Evolutionary conservation across 2,888 invertebrate species (phyloP).

Genomic region (Calameuta filiformis): DNA sequence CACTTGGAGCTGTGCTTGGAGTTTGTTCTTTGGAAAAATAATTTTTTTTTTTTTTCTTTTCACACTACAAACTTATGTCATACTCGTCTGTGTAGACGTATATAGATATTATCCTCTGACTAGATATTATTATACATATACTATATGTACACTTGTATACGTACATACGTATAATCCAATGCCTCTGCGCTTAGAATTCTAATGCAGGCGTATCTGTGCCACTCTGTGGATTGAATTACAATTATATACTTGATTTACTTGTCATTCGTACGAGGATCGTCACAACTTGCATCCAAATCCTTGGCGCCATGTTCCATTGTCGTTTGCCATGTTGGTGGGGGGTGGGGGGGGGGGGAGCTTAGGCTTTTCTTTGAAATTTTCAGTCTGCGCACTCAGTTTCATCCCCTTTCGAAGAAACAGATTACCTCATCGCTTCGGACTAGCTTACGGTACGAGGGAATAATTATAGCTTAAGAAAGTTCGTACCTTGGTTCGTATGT

Average conservation of each 20-base stretch:
- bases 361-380: not conserved
- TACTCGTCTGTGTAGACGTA: not conserved
- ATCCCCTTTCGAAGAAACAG: not conserved
- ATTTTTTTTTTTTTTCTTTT: not conserved
- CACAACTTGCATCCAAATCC: slow-evolving; percentile 31
- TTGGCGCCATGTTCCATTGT: slow-evolving; percentile 46
- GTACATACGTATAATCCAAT: not conserved
- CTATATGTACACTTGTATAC: not conserved
- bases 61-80: not conserved
- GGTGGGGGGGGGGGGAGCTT: not conserved
- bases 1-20: not conserved
- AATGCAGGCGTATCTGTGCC: slow-evolving; percentile 42
- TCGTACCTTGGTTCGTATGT: not conserved
- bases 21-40: not conserved
- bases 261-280: slow-evolving; percentile 35
- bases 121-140: not conserved
- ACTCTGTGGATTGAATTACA: slow-evolving; percentile 49
- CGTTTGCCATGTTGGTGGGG: slow-evolving; percentile 1
- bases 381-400: not conserved
- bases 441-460: not conserved
- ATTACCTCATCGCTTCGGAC: not conserved
- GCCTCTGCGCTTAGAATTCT: slow-evolving; percentile 2
- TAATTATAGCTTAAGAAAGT: not conserved
- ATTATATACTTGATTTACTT: slow-evolving; percentile 45
- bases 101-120: not conserved